These are phyloP conservation scores for Monoplex corrugatus DNA, from an alignment of 2,888 invertebrate species.

Conservation along the genomic window DNA sequence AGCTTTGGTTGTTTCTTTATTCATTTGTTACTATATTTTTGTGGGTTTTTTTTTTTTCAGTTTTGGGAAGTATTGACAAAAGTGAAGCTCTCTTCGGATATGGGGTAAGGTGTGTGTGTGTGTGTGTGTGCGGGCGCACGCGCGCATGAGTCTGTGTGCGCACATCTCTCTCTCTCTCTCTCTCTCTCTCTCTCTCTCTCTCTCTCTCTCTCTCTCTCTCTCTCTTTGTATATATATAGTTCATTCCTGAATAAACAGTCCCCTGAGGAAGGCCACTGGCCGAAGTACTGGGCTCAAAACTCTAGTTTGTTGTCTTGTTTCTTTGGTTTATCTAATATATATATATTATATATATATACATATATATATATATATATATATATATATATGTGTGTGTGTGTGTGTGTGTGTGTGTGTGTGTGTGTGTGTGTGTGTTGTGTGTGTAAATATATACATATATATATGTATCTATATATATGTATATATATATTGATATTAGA, in stretches of 20 bases:
- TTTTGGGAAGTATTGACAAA: slow-evolving; percentile 7
- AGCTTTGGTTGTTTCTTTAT: neutral
- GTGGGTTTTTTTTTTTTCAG: slow-evolving; percentile 2
- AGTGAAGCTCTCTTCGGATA: slow-evolving; percentile 45
- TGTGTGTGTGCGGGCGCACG: neutral
- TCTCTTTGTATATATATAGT: too few species aligned
- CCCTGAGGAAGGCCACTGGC: too few species aligned
- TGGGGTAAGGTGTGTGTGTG: too few species aligned
- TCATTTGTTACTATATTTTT: neutral
- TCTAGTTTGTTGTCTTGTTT: too few species aligned
- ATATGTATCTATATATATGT: neutral
- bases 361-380: neutral
- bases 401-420: neutral
- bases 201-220: too few species aligned
- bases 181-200: too few species aligned
- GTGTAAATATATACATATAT: neutral
- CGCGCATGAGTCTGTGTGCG: neutral
- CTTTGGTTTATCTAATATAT: too few species aligned
- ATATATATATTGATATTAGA: too few species aligned
- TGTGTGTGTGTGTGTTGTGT: neutral
- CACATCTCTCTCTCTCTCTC: too few species aligned
- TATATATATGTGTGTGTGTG: neutral
- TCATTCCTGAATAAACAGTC: too few species aligned
- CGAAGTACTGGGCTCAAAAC: too few species aligned
- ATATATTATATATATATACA: too few species aligned